Percentiles rank a stretch among this genome's conserved stretches.
Conservation (phyloP, 2,113 vertebrate species). For the Oreochromis spilurus region DNA sequence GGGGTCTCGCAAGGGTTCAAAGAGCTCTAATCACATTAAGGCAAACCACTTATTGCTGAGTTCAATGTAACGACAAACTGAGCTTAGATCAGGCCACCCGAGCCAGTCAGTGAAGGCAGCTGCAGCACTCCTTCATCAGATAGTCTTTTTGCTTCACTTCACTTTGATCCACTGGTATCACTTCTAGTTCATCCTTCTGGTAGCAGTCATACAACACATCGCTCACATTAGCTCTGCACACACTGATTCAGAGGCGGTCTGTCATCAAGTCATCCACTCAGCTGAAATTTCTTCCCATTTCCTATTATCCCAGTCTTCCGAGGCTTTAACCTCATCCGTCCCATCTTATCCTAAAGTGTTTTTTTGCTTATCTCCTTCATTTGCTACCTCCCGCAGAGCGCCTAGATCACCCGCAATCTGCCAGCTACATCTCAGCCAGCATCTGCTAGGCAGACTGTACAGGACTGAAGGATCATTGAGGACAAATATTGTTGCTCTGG, state of each 20-base stretch:
- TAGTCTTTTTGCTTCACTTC: constrained; percentile 14
- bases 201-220: neutral
- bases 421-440: neutral
- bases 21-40: constrained; percentile 66
- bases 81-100: constrained; percentile 37
- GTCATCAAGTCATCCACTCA: neutral
- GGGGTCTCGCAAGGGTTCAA: constrained; percentile 22
- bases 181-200: constrained; percentile 29
- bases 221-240: constrained; percentile 32
- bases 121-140: constrained; percentile 20
- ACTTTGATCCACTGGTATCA: constrained; percentile 39
- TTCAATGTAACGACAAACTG: constrained; percentile 37
- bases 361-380: constrained; percentile 38
- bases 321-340: neutral
- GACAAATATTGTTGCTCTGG: neutral
- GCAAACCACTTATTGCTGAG: constrained; percentile 52
- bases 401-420: constrained; percentile 41
- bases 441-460: neutral
- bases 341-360: constrained; percentile 28
- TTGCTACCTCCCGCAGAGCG: constrained; percentile 23
- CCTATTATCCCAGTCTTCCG: neutral
- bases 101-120: constrained; percentile 32
- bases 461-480: neutral
- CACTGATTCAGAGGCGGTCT: neutral
- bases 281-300: neutral